Percentiles rank a stretch among this genome's conserved stretches.
phyloP scores from a whole-genome alignment of 2,888 invertebrate species.

The Spodoptera littoralis region DNA sequence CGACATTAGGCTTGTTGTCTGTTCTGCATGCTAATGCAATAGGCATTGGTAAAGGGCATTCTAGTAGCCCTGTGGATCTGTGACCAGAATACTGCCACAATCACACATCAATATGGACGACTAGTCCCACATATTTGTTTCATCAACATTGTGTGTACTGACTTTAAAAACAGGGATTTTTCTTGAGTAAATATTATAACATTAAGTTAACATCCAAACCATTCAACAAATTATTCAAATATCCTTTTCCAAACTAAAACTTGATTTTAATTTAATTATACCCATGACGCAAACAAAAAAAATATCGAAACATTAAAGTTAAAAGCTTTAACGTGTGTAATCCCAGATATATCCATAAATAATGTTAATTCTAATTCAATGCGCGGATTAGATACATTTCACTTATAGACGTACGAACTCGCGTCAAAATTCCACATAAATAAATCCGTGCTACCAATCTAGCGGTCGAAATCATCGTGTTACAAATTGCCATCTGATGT shows the following conservation, averaged over 20 bases:
- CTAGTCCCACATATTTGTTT: conserved; percentile 39
- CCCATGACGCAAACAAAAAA: not conserved
- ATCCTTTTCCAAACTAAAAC: no score
- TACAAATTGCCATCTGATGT: conserved; percentile 57
- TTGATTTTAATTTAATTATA: conserved; percentile 41
- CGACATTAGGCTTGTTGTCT: conserved; percentile 51
- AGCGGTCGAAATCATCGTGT: conserved; percentile 47
- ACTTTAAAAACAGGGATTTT: conserved; percentile 11
- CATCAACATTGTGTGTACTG: conserved; percentile 24
- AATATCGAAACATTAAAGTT: conserved; percentile 32
- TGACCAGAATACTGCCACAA: conserved; percentile 71
- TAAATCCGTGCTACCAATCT: conserved; percentile 31
- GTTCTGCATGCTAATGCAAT: conserved; percentile 62
- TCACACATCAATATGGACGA: conserved; percentile 61
- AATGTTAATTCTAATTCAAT: conserved; percentile 53
- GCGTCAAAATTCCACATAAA: conserved; percentile 39
- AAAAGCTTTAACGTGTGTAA: conserved; percentile 45
- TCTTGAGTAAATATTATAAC: conserved; percentile 1
- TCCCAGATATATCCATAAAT: conserved; percentile 58
- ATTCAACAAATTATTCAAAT: no score
- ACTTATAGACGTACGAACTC: conserved; percentile 19
- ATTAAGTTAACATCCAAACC: no score
- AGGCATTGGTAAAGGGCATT: conserved; percentile 69
- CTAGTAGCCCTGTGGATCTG: conserved; percentile 61
- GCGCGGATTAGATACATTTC: conserved; percentile 32